Base-by-base conservation (phyloP, 1,140 invertebrate genomes). In the Cecropterus lyciades region DNA sequence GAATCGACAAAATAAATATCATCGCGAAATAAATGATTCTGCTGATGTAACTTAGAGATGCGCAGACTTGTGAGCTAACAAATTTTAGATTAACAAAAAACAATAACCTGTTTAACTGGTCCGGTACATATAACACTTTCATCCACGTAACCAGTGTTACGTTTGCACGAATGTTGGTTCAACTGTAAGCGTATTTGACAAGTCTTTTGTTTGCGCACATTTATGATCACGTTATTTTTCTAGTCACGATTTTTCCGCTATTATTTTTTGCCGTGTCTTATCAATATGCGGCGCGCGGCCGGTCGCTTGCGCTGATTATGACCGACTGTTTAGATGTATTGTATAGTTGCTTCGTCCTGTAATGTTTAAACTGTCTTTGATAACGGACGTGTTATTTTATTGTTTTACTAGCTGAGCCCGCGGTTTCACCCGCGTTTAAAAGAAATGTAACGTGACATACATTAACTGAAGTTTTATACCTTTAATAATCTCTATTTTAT, bases 361-460 rank as follows among this genome's bases (percentile, higher is more conserved):
- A 73, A 65, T 69, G 69, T 72, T 55, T 51, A 48, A 67, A 46
- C 45, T 59, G 45, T 59, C 27, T 74, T 24, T 74, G 73, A 72
- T 75, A 74, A 67, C 27, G 43, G 63, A 40, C 46, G 37, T 62
- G 55, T 55, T 33, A 56, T 17, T 71, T 71, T 68, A 73, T 67
- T 71, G 65, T 66, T 68, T 71, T 63, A 62, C n/a, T n/a, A n/a
- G n/a, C n/a, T n/a, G n/a, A n/a, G n/a, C n/a, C n/a, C n/a, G n/a
- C n/a, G n/a, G n/a, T n/a, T n/a, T n/a, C n/a, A n/a, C n/a, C n/a
- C n/a, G n/a, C n/a, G n/a, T n/a, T n/a, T n/a, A n/a, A n/a, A n/a
- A n/a, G n/a, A n/a, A n/a, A n/a, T n/a, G n/a, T n/a, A n/a, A n/a
- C n/a, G n/a, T n/a, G n/a, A n/a, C n/a, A n/a, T n/a, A n/a, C n/a